phyloP scores from a whole-genome alignment of 2,113 vertebrate species.

The Lepisosteus oculatus region DNA sequence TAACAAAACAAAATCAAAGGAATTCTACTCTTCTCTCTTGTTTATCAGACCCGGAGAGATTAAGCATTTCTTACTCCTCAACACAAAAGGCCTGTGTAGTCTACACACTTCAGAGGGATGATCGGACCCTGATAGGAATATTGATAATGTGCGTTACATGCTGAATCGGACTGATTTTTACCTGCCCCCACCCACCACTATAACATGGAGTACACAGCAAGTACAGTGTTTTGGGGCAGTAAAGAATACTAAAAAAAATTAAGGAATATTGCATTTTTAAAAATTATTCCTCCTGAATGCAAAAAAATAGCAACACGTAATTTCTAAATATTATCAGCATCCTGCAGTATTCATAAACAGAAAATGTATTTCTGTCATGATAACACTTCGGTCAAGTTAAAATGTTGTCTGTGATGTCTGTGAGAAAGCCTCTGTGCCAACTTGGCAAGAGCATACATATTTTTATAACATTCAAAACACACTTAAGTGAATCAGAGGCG shows the following conservation, averaged over 20 bases:
- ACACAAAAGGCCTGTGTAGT: constrained; percentile 56
- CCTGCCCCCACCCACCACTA: constrained; percentile 16
- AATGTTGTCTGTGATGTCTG: background rate
- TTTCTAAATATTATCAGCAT: background rate
- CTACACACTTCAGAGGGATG: constrained; percentile 39
- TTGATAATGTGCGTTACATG: constrained; percentile 46
- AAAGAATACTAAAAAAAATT: no score
- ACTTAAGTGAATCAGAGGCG: background rate
- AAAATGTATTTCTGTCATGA: no score
- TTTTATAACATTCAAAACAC: background rate
- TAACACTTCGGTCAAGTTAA: background rate
- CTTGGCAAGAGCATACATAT: no score
- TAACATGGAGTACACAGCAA: constrained; percentile 15
- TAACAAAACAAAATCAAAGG: constrained; percentile 61
- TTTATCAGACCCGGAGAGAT: constrained; percentile 38
- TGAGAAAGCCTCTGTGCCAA: no score
- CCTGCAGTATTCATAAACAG: no score
- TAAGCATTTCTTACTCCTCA: constrained; percentile 44
- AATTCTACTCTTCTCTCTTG: constrained; percentile 19
- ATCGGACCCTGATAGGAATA: constrained; percentile 41
- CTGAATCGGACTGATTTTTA: constrained; percentile 38
- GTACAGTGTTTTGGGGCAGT: no score
- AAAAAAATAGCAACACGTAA: background rate
- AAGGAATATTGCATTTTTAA: no score
- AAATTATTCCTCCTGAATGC: background rate